A percentile compares a stretch with the other conserved stretches of the same genome.
phyloP scores from a whole-genome alignment of 1,140 invertebrate genomes.

The Archivesica marissinica region DNA sequence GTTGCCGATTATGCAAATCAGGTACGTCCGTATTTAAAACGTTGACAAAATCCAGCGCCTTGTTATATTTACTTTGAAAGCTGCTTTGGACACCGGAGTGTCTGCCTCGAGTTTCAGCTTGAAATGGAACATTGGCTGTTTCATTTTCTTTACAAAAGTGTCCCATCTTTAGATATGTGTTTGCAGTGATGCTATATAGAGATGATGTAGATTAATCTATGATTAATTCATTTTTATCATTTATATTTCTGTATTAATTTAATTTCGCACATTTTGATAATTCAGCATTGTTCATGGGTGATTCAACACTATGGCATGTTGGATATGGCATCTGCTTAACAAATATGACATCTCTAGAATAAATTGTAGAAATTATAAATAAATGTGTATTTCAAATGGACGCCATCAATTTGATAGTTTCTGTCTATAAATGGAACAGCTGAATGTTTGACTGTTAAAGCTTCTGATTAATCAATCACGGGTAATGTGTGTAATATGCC shows the following conservation, averaged over 20 bases:
- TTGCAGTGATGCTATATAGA: conserved; percentile 2
- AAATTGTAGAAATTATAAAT: neutral
- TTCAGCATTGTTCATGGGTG: conserved; percentile 14
- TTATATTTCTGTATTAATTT: conserved; percentile 34
- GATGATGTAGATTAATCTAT: conserved; percentile 27
- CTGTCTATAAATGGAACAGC: neutral
- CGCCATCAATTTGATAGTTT: neutral
- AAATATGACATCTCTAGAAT: neutral
- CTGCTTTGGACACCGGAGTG: neutral
- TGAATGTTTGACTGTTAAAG: neutral
- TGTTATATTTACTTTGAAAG: neutral
- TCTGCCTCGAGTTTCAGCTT: neutral
- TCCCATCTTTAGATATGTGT: conserved; percentile 10
- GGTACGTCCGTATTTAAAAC: neutral
- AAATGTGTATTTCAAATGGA: neutral
- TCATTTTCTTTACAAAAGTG: conserved; percentile 31
- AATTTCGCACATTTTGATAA: neutral
- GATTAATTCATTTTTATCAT: conserved; percentile 30
- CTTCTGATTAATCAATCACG: conserved; percentile 4
- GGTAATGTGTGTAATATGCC: neutral
- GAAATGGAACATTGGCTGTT: conserved; percentile 30
- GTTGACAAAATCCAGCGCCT: neutral
- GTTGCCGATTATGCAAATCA: conserved; percentile 26
- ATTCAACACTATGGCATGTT: conserved; percentile 42
- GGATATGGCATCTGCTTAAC: neutral